Evolutionary conservation across 64 coral and sea anemone species (phyloP), one percentile per base, ranked within the genome.

Genomic region (Porites australiensis): DNA sequence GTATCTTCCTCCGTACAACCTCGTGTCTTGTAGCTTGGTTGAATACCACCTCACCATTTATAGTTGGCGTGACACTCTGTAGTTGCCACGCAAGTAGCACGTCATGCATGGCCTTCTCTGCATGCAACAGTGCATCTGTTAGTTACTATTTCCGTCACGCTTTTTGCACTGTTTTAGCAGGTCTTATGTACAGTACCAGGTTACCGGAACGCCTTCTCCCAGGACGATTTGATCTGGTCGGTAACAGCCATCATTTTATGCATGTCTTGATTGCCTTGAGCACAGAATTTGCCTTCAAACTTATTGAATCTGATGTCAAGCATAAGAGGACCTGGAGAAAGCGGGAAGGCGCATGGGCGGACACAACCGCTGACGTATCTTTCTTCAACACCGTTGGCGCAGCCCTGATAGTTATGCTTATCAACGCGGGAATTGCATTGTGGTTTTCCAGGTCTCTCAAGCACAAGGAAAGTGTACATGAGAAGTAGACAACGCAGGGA

Each of bases 161-260:
- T 19, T 55, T 87, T 47, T 93, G 73, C 22, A 68, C 48, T 27
- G 70, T 66, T 23, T 23, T 93, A 15, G 59, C 91, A 16, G 91
- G 72, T 0, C 44, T 87, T 8, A 79, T 85, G 75, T 82, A 93
- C 68, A 85, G 72, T 50, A 77, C 44, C 47, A 47, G 75, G 70
- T 8, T 93, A 23, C 91, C 91, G 5, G 91, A 93, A 48, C 82
- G 91, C 4, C 85, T 60, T 27, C 52, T 64, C 64, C 82, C 91
- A 18, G 91, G 91, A 22, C 62, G 74, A 37, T 93, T 93, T 79
- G 91, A 93, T 79, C 62, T 77, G 20, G 23, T 93, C 37, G 91
- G 91, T 3, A 74, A 93, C 72, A 93, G 91, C 15, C 91, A 93
- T 13, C 91, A 93, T 50, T 93, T 93, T 70, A 61, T 93, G 0